phyloP scores from a whole-genome alignment of 2,113 vertebrate species.

The Erpornis zantholeuca region DNA sequence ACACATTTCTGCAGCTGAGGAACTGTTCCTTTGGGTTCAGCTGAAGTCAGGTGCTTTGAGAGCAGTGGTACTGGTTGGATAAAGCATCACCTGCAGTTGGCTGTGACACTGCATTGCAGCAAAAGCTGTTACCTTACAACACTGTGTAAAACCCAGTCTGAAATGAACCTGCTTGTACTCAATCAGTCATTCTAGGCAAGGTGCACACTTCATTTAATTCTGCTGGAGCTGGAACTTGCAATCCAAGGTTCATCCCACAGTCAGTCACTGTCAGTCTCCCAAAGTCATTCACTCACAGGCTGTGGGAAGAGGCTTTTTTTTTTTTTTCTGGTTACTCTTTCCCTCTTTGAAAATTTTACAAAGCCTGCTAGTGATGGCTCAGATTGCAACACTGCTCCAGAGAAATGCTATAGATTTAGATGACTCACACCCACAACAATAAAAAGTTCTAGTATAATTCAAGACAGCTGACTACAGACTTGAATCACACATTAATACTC shows the following conservation, averaged over 20 bases:
- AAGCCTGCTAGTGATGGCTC: neutral
- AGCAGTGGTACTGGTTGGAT: neutral
- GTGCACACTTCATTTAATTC: neutral
- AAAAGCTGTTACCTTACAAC: neutral
- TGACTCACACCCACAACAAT: conserved; percentile 38
- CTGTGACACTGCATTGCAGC: neutral
- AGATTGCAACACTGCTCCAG: neutral
- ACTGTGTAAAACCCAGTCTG: neutral
- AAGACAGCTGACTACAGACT: conserved; percentile 26
- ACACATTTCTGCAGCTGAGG: neutral
- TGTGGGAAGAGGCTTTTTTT: neutral
- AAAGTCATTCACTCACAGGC: neutral
- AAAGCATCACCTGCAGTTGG: neutral
- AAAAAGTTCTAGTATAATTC: conserved; percentile 22
- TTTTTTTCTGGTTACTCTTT: neutral
- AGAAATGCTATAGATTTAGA: conserved; percentile 8
- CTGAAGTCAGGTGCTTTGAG: neutral
- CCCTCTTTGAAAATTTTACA: neutral
- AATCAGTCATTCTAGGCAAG: neutral
- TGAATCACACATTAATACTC: neutral
- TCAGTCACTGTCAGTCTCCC: neutral
- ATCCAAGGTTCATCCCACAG: neutral
- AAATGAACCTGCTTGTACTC: neutral
- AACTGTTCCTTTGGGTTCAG: neutral
- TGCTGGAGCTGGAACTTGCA: neutral